Evolutionary conservation across 1,140 invertebrate species (phyloP), one percentile per base, ranked within the genome.

Genomic region (Platorchestia sp.): DNA sequence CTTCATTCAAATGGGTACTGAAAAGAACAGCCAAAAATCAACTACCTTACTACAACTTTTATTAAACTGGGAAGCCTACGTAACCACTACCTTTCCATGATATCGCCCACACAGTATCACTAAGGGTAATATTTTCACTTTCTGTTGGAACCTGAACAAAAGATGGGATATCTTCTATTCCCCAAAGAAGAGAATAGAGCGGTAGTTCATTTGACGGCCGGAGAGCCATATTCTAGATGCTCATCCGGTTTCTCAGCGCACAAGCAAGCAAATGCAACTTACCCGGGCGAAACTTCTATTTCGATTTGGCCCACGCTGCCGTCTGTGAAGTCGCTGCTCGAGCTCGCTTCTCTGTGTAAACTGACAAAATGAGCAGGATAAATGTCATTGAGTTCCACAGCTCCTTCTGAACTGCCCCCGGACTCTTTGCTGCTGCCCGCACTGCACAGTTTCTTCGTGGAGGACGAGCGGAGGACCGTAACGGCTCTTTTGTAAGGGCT

Each of bases 371-470:
- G 91, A 93, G 91, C 91, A 44, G 91, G 91, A 93, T 45, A 93
- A 93, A 93, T 93, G 91, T 93, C 91, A 93, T 93, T 47, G 91
- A 93, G 91, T 47, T 93, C 91, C 91, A 93, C 91, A 47, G 91
- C 91, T 45, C 45, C 91, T 47, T 93, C 91, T 44, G 91, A 93
- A 36, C 91, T 93, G 91, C 91, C 91, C 40, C 43, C 91, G 10
- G 91, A 93, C 91, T 93, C 91, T 47, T 93, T 93, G 45, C 91
- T 93, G 91, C 91, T 93, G 91, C 45, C 91, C 6, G 91, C 91
- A 36, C 91, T 45, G 91, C 91, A 93, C 16, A 93, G 40, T 47
- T 93, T 93, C 91, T 93, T 93, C 6, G 91, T 93, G 36, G 91
- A 93, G 36, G 91, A 93, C 91, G 91, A 93, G 7, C 91, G 91